Conservation (phyloP, 2,113 vertebrate species). For the Mystacornis crossleyi region DNA sequence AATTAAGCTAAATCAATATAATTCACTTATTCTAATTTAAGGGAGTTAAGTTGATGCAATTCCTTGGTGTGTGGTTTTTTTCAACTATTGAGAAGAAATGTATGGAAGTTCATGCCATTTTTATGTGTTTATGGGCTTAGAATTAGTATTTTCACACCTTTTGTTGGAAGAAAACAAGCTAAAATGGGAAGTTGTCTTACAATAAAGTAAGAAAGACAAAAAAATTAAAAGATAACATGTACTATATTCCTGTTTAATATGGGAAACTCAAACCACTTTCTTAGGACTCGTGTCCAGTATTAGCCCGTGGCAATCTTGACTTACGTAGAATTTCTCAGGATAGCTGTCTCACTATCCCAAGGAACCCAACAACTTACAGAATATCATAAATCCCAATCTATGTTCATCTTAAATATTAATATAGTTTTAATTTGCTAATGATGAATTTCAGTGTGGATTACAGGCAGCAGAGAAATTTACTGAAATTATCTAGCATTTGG, state of each 20-base stretch:
- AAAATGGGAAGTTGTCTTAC: not conserved
- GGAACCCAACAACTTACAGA: not conserved
- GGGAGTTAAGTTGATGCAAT: not conserved
- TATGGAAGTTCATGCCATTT: not conserved
- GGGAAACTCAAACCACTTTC: not conserved
- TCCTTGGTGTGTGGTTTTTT: not conserved
- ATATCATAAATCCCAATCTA: not conserved
- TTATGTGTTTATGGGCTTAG: accelerated
- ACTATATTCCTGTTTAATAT: not conserved
- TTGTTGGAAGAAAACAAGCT: not conserved
- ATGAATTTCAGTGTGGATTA: not conserved
- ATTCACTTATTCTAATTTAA: conserved; percentile 3
- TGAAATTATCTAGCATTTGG: not conserved
- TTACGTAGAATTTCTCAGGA: not conserved
- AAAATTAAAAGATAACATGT: not conserved
- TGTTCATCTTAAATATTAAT: not conserved
- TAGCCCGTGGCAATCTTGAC: not conserved
- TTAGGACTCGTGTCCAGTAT: not conserved
- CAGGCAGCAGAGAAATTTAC: not conserved
- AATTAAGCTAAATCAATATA: conserved; percentile 12
- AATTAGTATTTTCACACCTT: not conserved
- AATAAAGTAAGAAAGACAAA: not conserved
- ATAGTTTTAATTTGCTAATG: not conserved
- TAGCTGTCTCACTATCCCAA: not conserved
- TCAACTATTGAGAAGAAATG: not conserved